Base-by-base conservation (phyloP, 1,140 invertebrate species). In the Colletes gigas region DNA sequence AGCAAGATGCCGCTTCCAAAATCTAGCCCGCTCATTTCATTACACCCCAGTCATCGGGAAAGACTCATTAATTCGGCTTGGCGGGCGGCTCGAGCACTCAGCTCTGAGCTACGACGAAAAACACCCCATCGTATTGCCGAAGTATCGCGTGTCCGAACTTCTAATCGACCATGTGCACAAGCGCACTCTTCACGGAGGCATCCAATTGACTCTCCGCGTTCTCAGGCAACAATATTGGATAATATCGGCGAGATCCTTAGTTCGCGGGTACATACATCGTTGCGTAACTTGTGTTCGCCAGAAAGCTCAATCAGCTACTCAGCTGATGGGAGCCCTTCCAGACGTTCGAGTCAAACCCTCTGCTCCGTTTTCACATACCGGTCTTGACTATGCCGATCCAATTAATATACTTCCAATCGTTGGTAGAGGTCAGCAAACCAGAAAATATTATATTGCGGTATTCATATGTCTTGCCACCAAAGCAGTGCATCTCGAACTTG, bases 361-460 rank as follows among this genome's bases (percentile, higher is more conserved):
- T 5, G 52, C 86, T 14, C 82, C 88, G 0, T 92, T n/a, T n/a
- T n/a, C n/a, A n/a, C n/a, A n/a, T n/a, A n/a, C n/a, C n/a, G n/a
- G n/a, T n/a, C n/a, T n/a, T 0, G 92, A 94, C 84, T 94, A 88
- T 73, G 91, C 89, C 0, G 93, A 93, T 1, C 90, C 91, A 10
- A 87, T 93, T 17, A n/a, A 67, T n/a, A 72, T 93, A 0, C 91
- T 88, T 70, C 65, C 85, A 39, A 57, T 47, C 0, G 83, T 78
- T 9, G 88, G 85, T 4, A 19, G 86, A 62, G 88, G 85, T 9
- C 74, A 69, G 10, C 52, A 55, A 14, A 21, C 70, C 0, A 19
- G 52, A 17, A 88, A 89, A 73, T 66, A 52, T 7, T 88, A 88
- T 55, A 71, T 88, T 5, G 81, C 74, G 15, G 60, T 85, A 0